Evolutionary conservation across 1,140 invertebrate genomes (phyloP).

Genomic region (Atopsyche davidsoni): DNA sequence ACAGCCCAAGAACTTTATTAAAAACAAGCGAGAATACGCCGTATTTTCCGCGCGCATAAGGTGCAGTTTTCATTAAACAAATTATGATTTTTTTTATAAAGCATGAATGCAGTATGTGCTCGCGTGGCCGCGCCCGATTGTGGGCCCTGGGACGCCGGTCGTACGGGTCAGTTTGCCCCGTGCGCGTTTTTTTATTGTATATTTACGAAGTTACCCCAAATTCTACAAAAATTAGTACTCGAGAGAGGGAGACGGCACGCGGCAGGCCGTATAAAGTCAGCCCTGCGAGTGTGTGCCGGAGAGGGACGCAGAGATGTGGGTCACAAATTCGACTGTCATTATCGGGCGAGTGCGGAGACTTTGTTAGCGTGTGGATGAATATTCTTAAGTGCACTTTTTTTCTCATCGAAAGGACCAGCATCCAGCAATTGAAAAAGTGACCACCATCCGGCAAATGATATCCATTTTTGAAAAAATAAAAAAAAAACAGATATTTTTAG

Average conservation of each 20-base stretch:
- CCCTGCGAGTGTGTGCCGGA: constrained; percentile 22
- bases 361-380: constrained; percentile 5
- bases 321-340: constrained; percentile 31
- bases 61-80: background rate
- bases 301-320: constrained; percentile 25
- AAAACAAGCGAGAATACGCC: constrained; percentile 5
- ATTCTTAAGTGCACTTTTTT: background rate
- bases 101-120: background rate
- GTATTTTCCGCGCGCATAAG: background rate
- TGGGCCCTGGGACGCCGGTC: background rate
- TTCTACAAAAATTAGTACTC: constrained; percentile 27
- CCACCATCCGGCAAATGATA: background rate
- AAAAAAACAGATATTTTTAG: too few species aligned
- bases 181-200: constrained; percentile 23
- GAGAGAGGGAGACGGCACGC: constrained; percentile 17
- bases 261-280: constrained; percentile 24
- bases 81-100: constrained; percentile 3
- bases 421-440: background rate
- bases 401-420: too few species aligned
- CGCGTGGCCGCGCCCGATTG: background rate
- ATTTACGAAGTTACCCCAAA: constrained; percentile 31
- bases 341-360: constrained; percentile 23
- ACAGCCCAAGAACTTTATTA: background rate
- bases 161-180: background rate
- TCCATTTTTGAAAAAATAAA: background rate